phyloP scores from a whole-genome alignment of 2,888 invertebrate species.

The Alcis repandata region DNA sequence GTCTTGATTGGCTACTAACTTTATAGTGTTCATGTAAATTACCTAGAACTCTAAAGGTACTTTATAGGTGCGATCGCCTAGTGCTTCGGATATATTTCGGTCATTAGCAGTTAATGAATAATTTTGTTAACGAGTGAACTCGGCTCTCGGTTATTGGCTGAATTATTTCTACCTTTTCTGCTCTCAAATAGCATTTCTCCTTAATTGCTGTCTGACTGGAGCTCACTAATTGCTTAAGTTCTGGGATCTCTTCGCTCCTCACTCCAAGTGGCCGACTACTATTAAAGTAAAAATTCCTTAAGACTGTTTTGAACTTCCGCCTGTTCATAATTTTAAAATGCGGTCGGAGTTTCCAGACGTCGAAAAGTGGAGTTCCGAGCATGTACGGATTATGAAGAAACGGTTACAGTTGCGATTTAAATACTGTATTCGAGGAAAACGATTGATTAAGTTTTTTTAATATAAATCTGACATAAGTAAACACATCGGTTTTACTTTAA shows the following conservation, averaged over 20 bases:
- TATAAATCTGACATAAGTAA: too few species aligned
- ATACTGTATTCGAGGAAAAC: too few species aligned
- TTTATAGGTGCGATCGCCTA: slow-evolving; percentile 42
- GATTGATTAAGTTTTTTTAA: not conserved
- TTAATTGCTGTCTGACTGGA: slow-evolving; percentile 85
- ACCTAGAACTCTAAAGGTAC: slow-evolving; percentile 30
- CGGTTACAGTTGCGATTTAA: not conserved
- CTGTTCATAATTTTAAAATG: slow-evolving; percentile 69
- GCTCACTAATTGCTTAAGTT: slow-evolving; percentile 86
- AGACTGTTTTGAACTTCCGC: slow-evolving; percentile 75
- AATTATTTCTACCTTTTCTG: slow-evolving; percentile 84
- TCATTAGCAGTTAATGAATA: slow-evolving; percentile 82
- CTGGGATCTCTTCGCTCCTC: slow-evolving; percentile 79
- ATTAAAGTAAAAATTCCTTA: slow-evolving; percentile 79
- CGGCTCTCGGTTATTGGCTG: slow-evolving; percentile 75
- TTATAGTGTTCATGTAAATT: slow-evolving; percentile 4
- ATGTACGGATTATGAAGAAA: slow-evolving; percentile 14
- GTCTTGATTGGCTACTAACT: not conserved
- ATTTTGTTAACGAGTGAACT: slow-evolving; percentile 79
- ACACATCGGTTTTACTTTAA: not conserved
- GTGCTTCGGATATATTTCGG: slow-evolving; percentile 69
- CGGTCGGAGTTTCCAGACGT: slow-evolving; percentile 53
- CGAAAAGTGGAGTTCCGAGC: slow-evolving; percentile 46
- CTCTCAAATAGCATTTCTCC: slow-evolving; percentile 81
- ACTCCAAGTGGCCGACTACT: slow-evolving; percentile 80